phyloP scores from a whole-genome alignment of 2,888 invertebrate genomes.

The Beris chalybata region DNA sequence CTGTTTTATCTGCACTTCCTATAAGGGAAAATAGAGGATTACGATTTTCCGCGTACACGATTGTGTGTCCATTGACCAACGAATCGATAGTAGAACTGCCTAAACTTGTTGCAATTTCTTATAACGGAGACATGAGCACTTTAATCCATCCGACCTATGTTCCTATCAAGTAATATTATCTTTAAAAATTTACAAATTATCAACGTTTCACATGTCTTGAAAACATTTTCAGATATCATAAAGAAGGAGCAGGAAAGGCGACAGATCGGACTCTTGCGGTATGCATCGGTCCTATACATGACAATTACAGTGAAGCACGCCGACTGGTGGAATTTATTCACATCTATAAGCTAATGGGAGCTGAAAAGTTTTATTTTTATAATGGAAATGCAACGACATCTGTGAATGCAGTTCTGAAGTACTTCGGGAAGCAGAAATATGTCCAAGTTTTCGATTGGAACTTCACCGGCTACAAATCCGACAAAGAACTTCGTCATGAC shows the following conservation, averaged over 20 bases:
- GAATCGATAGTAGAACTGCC: slow-evolving; percentile 45
- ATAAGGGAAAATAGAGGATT: no score
- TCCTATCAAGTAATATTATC: slow-evolving; percentile 48
- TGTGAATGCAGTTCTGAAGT: slow-evolving; percentile 50
- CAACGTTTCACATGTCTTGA: no score
- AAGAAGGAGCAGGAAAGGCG: slow-evolving; percentile 31
- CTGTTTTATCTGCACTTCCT: no score
- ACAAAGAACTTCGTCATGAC: slow-evolving; percentile 59
- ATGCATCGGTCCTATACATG: slow-evolving; percentile 57
- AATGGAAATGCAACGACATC: slow-evolving; percentile 51
- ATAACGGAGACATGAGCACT: slow-evolving; percentile 49
- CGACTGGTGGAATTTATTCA: no score
- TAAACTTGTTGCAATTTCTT: slow-evolving; percentile 49
- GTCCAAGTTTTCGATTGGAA: slow-evolving; percentile 57
- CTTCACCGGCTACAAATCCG: slow-evolving; percentile 46
- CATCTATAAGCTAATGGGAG: no score
- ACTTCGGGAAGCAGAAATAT: slow-evolving; percentile 49
- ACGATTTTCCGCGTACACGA: no score
- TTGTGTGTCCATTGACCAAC: no score
- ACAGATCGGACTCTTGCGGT: slow-evolving; percentile 49
- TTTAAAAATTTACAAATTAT: no score
- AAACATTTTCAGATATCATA: slow-evolving; percentile 3
- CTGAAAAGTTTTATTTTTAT: slow-evolving; percentile 58
- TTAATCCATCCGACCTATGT: slow-evolving; percentile 50
- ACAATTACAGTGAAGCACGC: slow-evolving; percentile 53